A percentile compares a stretch with the other conserved stretches of the same genome.
Evolutionary conservation across 2,797 vertebrate species (phyloP).

Genomic region (Chelonia mydas): DNA sequence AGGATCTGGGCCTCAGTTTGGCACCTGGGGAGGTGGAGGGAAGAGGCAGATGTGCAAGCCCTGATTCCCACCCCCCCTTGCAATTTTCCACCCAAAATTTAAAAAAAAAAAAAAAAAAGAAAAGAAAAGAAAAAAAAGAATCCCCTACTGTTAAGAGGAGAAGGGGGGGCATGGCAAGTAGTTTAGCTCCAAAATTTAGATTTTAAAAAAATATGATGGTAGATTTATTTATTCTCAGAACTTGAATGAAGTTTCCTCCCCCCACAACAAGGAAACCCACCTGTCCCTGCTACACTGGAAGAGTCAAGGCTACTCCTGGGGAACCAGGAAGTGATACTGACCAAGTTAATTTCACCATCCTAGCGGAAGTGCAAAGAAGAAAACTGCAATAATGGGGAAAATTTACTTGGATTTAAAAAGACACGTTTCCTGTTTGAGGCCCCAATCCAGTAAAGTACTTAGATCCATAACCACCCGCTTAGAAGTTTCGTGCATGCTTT

Average conservation of each 20-base stretch:
- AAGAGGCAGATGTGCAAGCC: constrained; percentile 53
- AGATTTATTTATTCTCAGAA: constrained; percentile 17
- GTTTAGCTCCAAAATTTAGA: neutral
- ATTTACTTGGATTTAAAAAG: neutral
- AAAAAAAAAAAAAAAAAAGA: neutral
- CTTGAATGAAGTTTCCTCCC: neutral
- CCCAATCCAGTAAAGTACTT: neutral
- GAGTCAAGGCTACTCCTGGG: constrained; percentile 4
- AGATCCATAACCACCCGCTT: accelerated
- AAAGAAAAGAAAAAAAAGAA: neutral
- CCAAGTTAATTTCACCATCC: neutral
- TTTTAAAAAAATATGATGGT: neutral
- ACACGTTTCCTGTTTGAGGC: accelerated
- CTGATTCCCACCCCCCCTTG: constrained; percentile 15
- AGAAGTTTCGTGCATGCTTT: neutral
- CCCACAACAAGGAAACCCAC: neutral
- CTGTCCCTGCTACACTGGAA: neutral
- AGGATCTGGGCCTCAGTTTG: constrained; percentile 49
- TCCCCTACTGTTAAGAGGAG: constrained; percentile 13
- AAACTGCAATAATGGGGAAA: neutral
- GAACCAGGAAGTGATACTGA: neutral
- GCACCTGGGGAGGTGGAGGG: constrained; percentile 53
- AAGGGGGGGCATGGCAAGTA: neutral
- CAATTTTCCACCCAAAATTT: constrained; percentile 24
- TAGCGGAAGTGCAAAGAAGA: neutral